Evolutionary conservation across 1,140 invertebrate genomes (phyloP).

Genomic region (Agraylea sexmaculata): DNA sequence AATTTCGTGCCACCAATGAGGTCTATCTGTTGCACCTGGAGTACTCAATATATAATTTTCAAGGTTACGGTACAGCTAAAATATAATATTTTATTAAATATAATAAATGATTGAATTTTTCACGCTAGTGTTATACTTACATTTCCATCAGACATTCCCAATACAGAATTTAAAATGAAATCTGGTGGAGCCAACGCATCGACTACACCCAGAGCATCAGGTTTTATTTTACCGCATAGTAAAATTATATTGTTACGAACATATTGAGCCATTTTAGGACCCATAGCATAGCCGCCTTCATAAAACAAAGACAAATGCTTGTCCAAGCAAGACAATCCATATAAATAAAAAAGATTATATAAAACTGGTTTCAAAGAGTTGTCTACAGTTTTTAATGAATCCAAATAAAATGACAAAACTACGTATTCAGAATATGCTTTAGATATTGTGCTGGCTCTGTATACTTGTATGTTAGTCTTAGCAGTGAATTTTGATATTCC

Average conservation of each 20-base stretch:
- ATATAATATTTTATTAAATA: conserved; percentile 11
- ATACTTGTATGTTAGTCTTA: conserved; percentile 65
- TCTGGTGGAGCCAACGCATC: conserved; percentile 83
- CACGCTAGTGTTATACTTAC: too few species aligned
- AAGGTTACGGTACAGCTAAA: conserved; percentile 72
- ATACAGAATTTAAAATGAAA: conserved; percentile 68
- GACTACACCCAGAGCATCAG: conserved; percentile 63
- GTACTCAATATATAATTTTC: conserved; percentile 60
- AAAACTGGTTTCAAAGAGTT: conserved; percentile 39
- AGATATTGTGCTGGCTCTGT: conserved; percentile 53
- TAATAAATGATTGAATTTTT: too few species aligned
- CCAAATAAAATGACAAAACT: conserved; percentile 41
- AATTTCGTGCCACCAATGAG: conserved; percentile 70
- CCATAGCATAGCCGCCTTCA: too few species aligned
- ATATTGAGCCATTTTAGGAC: too few species aligned
- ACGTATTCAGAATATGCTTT: conserved; percentile 55
- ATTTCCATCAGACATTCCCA: conserved; percentile 70
- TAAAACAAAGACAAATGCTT: conserved; percentile 55
- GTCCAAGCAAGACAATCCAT: conserved; percentile 50
- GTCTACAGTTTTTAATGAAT: conserved; percentile 28
- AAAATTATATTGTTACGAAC: conserved; percentile 52
- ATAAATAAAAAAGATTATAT: conserved; percentile 48
- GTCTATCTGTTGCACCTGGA: conserved; percentile 57
- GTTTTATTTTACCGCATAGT: conserved; percentile 59
- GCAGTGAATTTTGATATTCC: conserved; percentile 51